phyloP scores from a whole-genome alignment of 2,113 vertebrate species.

The Sphyrna mokarran region DNA sequence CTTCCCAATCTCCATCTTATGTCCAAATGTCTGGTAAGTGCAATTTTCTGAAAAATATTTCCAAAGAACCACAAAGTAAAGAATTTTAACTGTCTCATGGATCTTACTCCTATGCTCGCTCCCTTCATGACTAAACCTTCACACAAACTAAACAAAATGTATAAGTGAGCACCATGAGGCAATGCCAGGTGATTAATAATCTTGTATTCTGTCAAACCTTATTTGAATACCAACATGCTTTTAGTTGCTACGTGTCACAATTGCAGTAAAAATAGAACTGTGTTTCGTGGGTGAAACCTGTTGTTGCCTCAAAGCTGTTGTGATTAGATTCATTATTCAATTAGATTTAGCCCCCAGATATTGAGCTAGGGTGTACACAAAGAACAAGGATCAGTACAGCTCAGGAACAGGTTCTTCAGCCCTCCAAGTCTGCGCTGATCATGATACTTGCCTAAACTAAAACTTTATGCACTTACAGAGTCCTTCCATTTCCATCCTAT shows the following conservation, averaged over 20 bases:
- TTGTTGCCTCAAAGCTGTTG: neutral
- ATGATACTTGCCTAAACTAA: too few species aligned
- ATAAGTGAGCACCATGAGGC: neutral
- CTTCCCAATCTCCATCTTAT: neutral
- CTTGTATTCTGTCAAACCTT: neutral
- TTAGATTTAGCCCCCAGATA: neutral
- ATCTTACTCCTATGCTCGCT: neutral
- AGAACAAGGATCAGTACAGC: too few species aligned
- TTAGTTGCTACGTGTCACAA: neutral
- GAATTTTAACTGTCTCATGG: neutral
- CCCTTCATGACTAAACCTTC: neutral
- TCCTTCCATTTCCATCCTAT: too few species aligned
- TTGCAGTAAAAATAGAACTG: neutral
- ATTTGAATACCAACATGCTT: neutral
- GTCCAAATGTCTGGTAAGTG: slow-evolving; percentile 30
- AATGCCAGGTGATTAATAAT: neutral
- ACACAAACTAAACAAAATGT: neutral
- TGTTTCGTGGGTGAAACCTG: neutral
- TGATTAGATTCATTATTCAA: neutral
- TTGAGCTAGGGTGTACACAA: neutral
- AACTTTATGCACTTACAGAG: too few species aligned
- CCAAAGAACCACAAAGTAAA: neutral
- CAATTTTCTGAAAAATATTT: neutral
- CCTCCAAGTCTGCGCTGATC: too few species aligned
- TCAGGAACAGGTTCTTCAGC: too few species aligned